These are phyloP conservation scores for Drosophila robusta DNA, from an alignment of 2,888 invertebrate genomes.

Conservation along the genomic window DNA sequence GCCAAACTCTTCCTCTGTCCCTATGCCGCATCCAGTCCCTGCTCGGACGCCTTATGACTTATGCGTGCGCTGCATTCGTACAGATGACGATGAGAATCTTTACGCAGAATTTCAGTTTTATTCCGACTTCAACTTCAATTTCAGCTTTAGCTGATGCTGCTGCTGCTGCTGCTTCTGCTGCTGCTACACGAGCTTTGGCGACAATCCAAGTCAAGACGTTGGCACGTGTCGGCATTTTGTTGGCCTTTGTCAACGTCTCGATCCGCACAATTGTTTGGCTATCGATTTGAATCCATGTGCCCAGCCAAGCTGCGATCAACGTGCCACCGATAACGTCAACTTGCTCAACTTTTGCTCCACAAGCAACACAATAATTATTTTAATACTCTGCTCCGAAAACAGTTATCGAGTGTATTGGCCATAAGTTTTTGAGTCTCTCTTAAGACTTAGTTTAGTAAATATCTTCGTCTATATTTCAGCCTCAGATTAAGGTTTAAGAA, in stretches of 20 bases:
- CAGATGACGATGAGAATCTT: constrained; percentile 66
- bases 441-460: too few relatives aligned
- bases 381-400: neutral
- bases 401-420: neutral
- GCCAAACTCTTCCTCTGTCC: neutral
- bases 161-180: constrained; percentile 12
- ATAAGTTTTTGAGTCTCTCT: neutral
- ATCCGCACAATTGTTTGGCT: constrained; percentile 47
- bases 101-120: constrained; percentile 62
- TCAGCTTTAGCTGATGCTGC: constrained; percentile 15
- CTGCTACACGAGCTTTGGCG: constrained; percentile 48
- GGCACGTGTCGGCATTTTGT: constrained; percentile 70
- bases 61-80: constrained; percentile 71
- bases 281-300: constrained; percentile 57
- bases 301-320: constrained; percentile 51
- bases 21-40: neutral
- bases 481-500: too few relatives aligned
- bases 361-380: constrained; percentile 13
- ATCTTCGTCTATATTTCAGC: too few relatives aligned
- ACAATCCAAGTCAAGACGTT: constrained; percentile 17
- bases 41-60: constrained; percentile 61
- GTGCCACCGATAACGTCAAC: constrained; percentile 53
- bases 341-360: constrained; percentile 35
- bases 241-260: constrained; percentile 37
- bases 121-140: constrained; percentile 22